These are phyloP conservation scores for Sprattus sprattus DNA, from an alignment of 2,113 vertebrate genomes.

Conservation along the genomic window DNA sequence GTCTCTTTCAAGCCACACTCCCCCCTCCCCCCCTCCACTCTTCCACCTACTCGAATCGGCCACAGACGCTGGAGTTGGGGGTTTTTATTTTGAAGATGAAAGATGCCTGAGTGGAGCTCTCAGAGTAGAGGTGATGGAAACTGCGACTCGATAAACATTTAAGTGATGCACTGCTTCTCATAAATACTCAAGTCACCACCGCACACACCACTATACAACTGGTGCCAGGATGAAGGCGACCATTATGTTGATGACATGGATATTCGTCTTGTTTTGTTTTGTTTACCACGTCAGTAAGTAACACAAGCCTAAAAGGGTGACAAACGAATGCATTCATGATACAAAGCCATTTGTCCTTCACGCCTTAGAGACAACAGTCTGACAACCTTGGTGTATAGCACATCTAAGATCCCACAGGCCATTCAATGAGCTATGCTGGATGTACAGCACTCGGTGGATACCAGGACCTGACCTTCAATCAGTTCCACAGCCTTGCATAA, in stretches of 20 bases:
- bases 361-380: neutral
- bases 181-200: neutral
- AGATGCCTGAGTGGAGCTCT: neutral
- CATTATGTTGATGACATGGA: neutral
- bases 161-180: neutral
- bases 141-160: neutral
- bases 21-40: too few relatives aligned
- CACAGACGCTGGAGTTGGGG: neutral
- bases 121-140: neutral
- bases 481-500: neutral
- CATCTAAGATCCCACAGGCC: too few relatives aligned
- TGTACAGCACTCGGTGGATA: neutral
- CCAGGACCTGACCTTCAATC: neutral
- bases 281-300: neutral
- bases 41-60: neutral
- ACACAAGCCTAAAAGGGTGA: neutral
- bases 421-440: neutral
- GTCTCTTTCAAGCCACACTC: neutral
- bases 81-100: neutral
- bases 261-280: neutral
- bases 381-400: too few relatives aligned
- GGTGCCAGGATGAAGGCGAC: neutral
- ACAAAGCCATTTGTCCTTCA: neutral
- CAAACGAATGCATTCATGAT: neutral
- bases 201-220: neutral